Evolutionary conservation across 30 jellyfish, hydroid and myxozoan genomes (phyloP).

Genomic region (Euphysa ruthae): DNA sequence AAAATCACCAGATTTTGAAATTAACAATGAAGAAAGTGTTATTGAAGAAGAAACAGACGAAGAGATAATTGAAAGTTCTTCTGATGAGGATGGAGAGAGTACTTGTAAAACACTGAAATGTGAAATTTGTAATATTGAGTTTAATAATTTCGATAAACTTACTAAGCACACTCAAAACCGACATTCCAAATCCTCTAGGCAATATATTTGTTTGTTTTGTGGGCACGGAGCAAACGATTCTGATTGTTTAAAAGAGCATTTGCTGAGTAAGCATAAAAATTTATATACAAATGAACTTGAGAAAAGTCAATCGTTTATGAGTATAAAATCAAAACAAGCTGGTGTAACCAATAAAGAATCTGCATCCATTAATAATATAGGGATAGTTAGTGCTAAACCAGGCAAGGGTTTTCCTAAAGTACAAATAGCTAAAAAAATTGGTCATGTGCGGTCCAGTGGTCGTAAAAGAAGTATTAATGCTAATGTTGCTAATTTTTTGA

Average conservation of each 20-base stretch:
- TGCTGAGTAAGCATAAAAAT: conserved; percentile 1
- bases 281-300: conserved; percentile 17
- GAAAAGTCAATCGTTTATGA: conserved; percentile 1
- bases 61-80: conserved; percentile 21
- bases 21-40: not conserved
- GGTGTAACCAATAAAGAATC: too few relatives aligned
- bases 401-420: not conserved
- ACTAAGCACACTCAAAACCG: not conserved
- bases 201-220: conserved; percentile 19
- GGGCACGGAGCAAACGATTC: conserved; percentile 8
- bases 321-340: conserved; percentile 1
- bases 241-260: not conserved
- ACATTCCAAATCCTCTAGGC: not conserved
- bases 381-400: not conserved
- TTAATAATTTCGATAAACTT: too few relatives aligned
- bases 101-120: too few relatives aligned
- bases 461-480: conserved; percentile 13
- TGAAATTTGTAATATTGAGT: too few relatives aligned
- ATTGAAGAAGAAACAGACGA: conserved; percentile 27
- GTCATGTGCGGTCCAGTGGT: conserved; percentile 27
- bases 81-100: conserved; percentile 14
- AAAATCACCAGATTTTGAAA: too few relatives aligned
- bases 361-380: too few relatives aligned
- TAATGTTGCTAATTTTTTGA: conserved; percentile 6
- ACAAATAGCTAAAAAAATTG: not conserved